Conservation (phyloP, 2,888 invertebrate genomes). For the Phlogophora meticulosa region DNA sequence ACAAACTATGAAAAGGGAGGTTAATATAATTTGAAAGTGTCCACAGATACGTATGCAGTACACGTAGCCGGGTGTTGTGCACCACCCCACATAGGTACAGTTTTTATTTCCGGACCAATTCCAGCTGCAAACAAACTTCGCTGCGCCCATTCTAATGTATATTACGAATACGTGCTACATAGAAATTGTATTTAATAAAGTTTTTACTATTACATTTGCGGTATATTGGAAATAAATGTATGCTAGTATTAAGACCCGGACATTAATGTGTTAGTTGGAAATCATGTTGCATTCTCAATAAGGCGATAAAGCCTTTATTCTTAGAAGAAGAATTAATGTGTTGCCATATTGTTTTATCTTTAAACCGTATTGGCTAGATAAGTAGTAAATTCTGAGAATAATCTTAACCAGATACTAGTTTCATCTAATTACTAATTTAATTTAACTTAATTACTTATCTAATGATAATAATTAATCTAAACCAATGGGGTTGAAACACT, state of each 20-base stretch:
- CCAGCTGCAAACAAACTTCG: conserved; percentile 75
- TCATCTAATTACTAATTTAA: too few species aligned
- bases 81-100: conserved; percentile 75
- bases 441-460: too few species aligned
- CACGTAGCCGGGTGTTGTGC: conserved; percentile 78
- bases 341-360: not conserved
- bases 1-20: conserved; percentile 38
- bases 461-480: too few species aligned
- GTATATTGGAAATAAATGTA: conserved; percentile 19
- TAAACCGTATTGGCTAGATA: too few species aligned
- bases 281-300: too few species aligned
- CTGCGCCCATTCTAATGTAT: conserved; percentile 62
- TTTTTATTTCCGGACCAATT: conserved; percentile 79
- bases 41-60: conserved; percentile 71
- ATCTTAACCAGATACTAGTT: too few species aligned
- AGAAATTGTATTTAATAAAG: conserved; percentile 51
- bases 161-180: conserved; percentile 61
- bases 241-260: not conserved
- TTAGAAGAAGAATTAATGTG: too few species aligned
- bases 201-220: conserved; percentile 36
- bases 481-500: too few species aligned
- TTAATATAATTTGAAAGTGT: conserved; percentile 53
- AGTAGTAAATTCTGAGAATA: too few species aligned
- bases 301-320: too few species aligned
- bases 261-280: not conserved